These are phyloP conservation scores for Cydia splendana DNA, from an alignment of 1,140 invertebrate genomes.

Conservation along the genomic window DNA sequence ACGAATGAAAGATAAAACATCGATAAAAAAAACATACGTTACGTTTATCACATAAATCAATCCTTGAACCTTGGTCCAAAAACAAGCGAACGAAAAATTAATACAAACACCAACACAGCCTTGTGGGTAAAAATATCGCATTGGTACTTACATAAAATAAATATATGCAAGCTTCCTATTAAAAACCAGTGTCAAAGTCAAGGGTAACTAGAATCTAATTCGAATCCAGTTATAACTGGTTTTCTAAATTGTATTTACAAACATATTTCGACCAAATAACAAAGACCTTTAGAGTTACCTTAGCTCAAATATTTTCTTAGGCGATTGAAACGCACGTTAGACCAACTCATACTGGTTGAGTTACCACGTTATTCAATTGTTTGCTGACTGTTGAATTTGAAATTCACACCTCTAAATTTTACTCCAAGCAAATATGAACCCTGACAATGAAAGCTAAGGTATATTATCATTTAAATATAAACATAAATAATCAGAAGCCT, in stretches of 20 bases:
- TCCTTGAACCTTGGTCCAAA: conserved; percentile 14
- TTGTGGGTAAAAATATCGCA: not conserved
- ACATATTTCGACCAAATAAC: not conserved
- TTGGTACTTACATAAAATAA: not conserved
- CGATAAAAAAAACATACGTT: too few relatives aligned
- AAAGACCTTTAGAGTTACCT: not conserved
- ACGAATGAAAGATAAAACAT: too few relatives aligned
- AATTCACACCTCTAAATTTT: not conserved
- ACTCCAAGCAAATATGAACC: not conserved
- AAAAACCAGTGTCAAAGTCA: conserved; percentile 36
- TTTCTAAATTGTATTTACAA: conserved; percentile 16
- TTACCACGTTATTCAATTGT: not conserved
- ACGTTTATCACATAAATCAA: not conserved
- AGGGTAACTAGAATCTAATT: conserved; percentile 22
- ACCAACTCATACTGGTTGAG: not conserved
- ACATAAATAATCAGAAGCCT: not conserved
- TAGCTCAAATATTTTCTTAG: not conserved
- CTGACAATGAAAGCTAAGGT: not conserved
- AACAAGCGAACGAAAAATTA: conserved; percentile 9
- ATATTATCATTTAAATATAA: not conserved
- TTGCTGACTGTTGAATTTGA: conserved; percentile 10
- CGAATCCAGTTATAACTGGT: conserved; percentile 32
- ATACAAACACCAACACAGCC: not conserved
- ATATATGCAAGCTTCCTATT: conserved; percentile 31
- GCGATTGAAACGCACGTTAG: not conserved